These are phyloP conservation scores for Polypedilum vanderplanki DNA, from an alignment of 1,140 invertebrate species.

Conservation along the genomic window DNA sequence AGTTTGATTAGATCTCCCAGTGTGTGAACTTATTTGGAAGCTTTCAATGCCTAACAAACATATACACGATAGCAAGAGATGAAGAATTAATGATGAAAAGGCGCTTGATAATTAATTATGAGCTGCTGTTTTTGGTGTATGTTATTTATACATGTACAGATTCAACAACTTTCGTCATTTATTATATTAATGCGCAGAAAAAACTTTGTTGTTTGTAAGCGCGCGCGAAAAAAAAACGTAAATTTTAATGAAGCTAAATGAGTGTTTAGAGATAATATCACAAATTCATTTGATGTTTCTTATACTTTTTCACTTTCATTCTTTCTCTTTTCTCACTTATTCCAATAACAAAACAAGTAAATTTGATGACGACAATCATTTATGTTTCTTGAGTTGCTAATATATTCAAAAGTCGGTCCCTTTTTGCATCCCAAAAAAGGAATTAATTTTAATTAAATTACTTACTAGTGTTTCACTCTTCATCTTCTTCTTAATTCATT, in stretches of 20 bases:
- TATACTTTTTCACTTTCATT: not conserved
- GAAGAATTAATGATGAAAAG: not conserved
- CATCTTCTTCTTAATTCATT: too few species aligned
- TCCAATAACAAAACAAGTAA: not conserved
- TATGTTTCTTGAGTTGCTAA: too few species aligned
- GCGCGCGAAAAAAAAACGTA: not conserved
- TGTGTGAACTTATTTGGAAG: too few species aligned
- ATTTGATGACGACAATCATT: too few species aligned
- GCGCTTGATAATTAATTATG: constrained; percentile 13
- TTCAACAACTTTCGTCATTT: constrained; percentile 6
- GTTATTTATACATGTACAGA: too few species aligned
- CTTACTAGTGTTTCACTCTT: not conserved
- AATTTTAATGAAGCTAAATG: constrained; percentile 19
- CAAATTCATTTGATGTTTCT: not conserved
- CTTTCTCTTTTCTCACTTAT: not conserved
- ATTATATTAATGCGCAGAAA: not conserved
- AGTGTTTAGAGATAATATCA: constrained; percentile 9
- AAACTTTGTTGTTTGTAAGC: not conserved
- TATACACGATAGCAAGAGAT: not conserved
- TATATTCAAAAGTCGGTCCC: too few species aligned
- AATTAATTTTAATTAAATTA: constrained; percentile 20
- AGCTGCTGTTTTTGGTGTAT: not conserved
- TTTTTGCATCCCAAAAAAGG: not conserved
- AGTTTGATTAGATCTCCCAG: too few species aligned
- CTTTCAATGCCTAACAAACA: not conserved